Evolutionary conservation across 2,888 invertebrate genomes (phyloP), one percentile per base, ranked within the genome.

Genomic region (Drosophila flavopinicola): DNA sequence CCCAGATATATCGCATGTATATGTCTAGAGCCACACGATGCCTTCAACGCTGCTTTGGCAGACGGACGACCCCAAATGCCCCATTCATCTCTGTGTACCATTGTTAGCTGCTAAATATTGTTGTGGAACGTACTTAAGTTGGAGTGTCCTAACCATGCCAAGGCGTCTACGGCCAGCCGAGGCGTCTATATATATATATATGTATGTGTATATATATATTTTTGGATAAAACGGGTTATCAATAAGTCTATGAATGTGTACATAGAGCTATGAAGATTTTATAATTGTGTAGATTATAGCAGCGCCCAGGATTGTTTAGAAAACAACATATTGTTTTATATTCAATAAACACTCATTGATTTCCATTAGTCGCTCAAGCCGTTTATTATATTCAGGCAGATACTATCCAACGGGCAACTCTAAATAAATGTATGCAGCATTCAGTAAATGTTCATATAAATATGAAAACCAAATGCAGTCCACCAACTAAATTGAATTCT

Each of bases 91-190:
- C 44, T 49, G 37, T 53, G 33, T 35, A 48, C 39, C 39, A 49
- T 35, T 49, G 47, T 52, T 68, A 70, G 47, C 54, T 54, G 37
- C 32, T 38, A 23, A 48, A 47, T 52, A 51, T 48, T 57, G 52
- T 49, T 69, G 41, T 63, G 64, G 48, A 74, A 63, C 54, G 75
- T 71, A 71, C 71, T 71, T 75, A 71, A 75, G 24, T 51, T 45
- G 51, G 33, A 38, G 60, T 44, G 45, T 48, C 47, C 51, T 29
- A 29, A 10, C 20, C 39, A 35, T 30, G 35, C 42, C 44, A 47
- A 15, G 27, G 35, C n/a, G 38, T 47, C 25, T 20, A 33, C 30
- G 49, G 42, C 35, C 20, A 29, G 48, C 32, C 35, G 47, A 29
- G 29, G 33, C 33, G 35, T 17, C 17, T 38, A 9, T 11, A 17